phyloP scores from a whole-genome alignment of 2,888 invertebrate species.

The Synanthedon vespiformis region DNA sequence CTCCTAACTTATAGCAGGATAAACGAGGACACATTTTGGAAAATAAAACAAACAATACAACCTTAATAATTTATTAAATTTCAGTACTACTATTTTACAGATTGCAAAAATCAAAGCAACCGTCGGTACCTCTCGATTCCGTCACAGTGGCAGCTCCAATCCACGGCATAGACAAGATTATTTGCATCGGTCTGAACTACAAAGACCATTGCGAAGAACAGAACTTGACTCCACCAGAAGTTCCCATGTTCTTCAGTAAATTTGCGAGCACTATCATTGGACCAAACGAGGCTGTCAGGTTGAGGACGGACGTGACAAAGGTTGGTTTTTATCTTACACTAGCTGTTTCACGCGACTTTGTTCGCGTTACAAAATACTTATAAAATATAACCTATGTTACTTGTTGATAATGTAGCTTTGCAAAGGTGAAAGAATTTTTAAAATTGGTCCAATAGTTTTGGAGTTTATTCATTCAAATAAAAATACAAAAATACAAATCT shows the following conservation, averaged over 20 bases:
- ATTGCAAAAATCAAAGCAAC: background rate
- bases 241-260: slow-evolving; percentile 90
- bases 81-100: background rate
- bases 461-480: too few species aligned
- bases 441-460: too few species aligned
- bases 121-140: slow-evolving; percentile 42
- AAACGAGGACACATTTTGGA: too few species aligned
- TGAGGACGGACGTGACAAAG: slow-evolving; percentile 41
- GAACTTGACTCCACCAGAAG: slow-evolving; percentile 75
- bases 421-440: too few species aligned
- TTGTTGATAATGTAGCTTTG: too few species aligned
- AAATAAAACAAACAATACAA: background rate
- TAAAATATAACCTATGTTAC: too few species aligned
- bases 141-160: slow-evolving; percentile 80
- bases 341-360: too few species aligned
- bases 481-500: too few species aligned
- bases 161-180: slow-evolving; percentile 83
- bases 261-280: slow-evolving; percentile 84
- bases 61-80: background rate
- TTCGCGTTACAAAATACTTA: too few species aligned
- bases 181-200: slow-evolving; percentile 90
- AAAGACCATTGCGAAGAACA: slow-evolving; percentile 88
- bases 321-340: slow-evolving; percentile 17
- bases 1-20: background rate
- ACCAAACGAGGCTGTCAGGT: slow-evolving; percentile 73